These are phyloP conservation scores for Phyto melanocephala DNA, from an alignment of 2,888 invertebrate genomes.

Conservation along the genomic window DNA sequence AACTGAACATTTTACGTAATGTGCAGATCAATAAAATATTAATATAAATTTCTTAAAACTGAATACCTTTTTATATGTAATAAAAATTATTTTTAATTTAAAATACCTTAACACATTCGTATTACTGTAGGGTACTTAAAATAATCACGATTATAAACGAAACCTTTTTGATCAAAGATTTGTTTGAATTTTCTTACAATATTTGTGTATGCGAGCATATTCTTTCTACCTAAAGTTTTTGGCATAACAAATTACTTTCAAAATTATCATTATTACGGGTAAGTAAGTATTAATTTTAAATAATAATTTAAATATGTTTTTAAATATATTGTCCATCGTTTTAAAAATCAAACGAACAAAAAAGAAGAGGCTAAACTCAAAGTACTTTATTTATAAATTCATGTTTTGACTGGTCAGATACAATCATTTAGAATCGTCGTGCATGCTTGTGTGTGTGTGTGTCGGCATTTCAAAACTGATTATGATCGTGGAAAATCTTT, in stretches of 20 bases:
- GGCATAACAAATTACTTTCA: not conserved
- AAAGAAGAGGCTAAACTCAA: not conserved
- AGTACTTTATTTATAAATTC: slow-evolving; percentile 44
- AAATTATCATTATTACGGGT: slow-evolving; percentile 1
- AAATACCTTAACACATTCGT: no score
- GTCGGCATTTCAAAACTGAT: slow-evolving; percentile 56
- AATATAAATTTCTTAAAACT: no score
- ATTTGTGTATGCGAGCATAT: not conserved
- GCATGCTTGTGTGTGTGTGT: slow-evolving; percentile 34
- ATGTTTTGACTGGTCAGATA: slow-evolving; percentile 53
- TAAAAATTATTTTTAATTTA: no score
- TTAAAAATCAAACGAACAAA: not conserved
- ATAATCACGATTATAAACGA: not conserved
- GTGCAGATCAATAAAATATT: no score
- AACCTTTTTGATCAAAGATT: not conserved
- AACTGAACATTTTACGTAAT: no score
- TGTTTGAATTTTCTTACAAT: not conserved
- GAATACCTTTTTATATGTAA: no score
- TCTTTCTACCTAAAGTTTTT: not conserved
- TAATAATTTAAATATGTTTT: not conserved
- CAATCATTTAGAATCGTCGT: slow-evolving; percentile 39
- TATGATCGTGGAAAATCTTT: slow-evolving; percentile 56
- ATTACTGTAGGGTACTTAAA: not conserved
- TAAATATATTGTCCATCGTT: slow-evolving; percentile 13
- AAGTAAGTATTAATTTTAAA: not conserved